These are phyloP conservation scores for Gymnarchus niloticus DNA, from an alignment of 2,113 vertebrate species.

Conservation along the genomic window DNA sequence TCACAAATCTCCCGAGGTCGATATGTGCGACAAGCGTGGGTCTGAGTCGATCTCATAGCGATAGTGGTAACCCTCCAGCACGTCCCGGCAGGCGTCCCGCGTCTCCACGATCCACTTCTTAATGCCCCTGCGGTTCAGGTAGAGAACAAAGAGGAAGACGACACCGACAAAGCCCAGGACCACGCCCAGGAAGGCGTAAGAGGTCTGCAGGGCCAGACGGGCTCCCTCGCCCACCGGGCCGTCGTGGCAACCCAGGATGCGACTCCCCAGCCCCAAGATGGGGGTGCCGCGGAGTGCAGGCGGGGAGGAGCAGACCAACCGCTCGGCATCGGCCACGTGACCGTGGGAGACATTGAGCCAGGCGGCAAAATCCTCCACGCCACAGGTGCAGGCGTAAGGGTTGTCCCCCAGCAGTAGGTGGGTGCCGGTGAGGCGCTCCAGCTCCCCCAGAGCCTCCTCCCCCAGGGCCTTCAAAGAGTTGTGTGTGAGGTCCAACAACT, in stretches of 20 bases:
- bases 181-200: constrained; percentile 64
- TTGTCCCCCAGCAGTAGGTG: constrained; percentile 60
- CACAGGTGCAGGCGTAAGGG: constrained; percentile 63
- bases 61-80: constrained; percentile 68
- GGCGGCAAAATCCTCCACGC: constrained; percentile 45
- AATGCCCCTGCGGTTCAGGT: constrained; percentile 68
- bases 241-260: constrained; percentile 51
- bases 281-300: constrained; percentile 32
- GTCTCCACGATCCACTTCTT: constrained; percentile 62
- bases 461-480: constrained; percentile 55
- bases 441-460: constrained; percentile 48
- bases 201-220: constrained; percentile 59
- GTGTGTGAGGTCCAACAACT: constrained; percentile 56
- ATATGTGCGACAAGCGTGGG: constrained; percentile 50
- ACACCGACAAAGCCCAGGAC: constrained; percentile 68
- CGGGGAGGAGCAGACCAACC: constrained; percentile 54
- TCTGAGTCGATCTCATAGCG: constrained; percentile 68
- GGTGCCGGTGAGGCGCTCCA: constrained; percentile 46
- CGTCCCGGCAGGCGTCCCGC: constrained; percentile 59
- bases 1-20: constrained; percentile 38
- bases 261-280: constrained; percentile 40
- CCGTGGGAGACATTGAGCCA: constrained; percentile 59
- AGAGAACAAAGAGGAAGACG: constrained; percentile 70
- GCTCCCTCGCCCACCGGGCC: constrained; percentile 39
- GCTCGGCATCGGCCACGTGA: constrained; percentile 50